These are phyloP conservation scores for Cephalopachus bancanus DNA, from an alignment of 2,797 vertebrate genomes.

Conservation along the genomic window DNA sequence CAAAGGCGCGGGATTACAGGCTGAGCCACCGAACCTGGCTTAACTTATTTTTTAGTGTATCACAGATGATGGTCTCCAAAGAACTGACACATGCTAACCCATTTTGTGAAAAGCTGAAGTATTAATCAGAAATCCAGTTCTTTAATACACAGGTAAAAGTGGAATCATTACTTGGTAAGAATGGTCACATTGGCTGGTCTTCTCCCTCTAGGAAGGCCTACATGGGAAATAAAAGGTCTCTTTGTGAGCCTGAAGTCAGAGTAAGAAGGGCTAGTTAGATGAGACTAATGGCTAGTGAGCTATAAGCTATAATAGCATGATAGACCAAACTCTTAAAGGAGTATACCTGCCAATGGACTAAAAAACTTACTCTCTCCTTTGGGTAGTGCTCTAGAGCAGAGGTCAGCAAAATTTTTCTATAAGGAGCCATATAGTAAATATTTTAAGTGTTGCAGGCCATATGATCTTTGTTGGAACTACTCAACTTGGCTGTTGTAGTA, in stretches of 20 bases:
- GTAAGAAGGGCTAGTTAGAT: neutral
- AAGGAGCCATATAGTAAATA: neutral
- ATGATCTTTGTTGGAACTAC: neutral
- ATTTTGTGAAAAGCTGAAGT: neutral
- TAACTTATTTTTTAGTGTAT: neutral
- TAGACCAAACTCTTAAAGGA: neutral
- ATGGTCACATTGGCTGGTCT: neutral
- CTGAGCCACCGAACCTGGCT: too few species aligned
- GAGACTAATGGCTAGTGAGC: neutral
- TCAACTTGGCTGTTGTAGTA: neutral
- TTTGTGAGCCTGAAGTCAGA: slow-evolving; percentile 10
- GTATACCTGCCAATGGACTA: neutral
- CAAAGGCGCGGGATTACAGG: too few species aligned
- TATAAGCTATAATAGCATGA: neutral
- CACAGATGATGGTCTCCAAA: neutral
- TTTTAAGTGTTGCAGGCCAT: neutral
- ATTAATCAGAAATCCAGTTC: neutral
- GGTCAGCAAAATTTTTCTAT: neutral
- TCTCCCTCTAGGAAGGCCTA: neutral
- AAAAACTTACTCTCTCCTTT: neutral
- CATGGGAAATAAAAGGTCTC: neutral
- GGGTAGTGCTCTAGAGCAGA: neutral
- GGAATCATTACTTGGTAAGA: neutral
- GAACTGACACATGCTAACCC: neutral
- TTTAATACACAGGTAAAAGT: slow-evolving; percentile 10